Evolutionary conservation across 2,113 vertebrate species (phyloP), one percentile per base, ranked within the genome.

Genomic region (Alligator mississippiensis): DNA sequence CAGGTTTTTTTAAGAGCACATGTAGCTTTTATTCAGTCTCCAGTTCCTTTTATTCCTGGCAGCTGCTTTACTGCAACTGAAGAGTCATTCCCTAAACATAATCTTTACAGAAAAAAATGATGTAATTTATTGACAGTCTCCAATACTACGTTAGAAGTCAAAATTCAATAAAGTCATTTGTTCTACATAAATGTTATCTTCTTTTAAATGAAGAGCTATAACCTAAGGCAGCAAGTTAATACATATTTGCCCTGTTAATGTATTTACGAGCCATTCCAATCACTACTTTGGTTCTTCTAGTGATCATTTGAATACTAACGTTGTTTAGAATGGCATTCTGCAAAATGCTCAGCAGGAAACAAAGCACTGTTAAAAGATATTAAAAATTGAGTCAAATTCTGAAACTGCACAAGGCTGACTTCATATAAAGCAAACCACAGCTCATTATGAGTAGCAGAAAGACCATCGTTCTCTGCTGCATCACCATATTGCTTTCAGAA

Each of bases 261-360:
- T 74, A 90, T 95, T 95, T 96, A 93, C 87, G 90, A 92, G 92
- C 28, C 82, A 92, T 91, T 96, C 93, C 79, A 91, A 77, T 84
- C 92, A 93, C 88, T 92, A 88, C 38, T 16, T 81, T 95, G 60
- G 3, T 88, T 84, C 85, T 88, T 93, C 63, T 94, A 62, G 89
- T 76, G 83, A 38, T 90, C 58, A 89, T 93, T 70, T 94, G 92
- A 96, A 94, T 94, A 90, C 84, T 95, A 97, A 96, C 84, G 72
- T 94, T 78, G 38, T 96, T 94, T 93, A 82, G 84, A 91, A 96
- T 91, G 92, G 66, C 92, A 95, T 91, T 85, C 84, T 96, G 92
- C 93, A 94, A 96, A 95, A 94, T 66, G 74, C 3, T 95, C n/a
- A 55, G 68, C 38, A 90, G 87, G 30, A 87, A 91, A 88, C 89